Conservation (phyloP, 2,888 invertebrate genomes). For the Hyles lineata region DNA sequence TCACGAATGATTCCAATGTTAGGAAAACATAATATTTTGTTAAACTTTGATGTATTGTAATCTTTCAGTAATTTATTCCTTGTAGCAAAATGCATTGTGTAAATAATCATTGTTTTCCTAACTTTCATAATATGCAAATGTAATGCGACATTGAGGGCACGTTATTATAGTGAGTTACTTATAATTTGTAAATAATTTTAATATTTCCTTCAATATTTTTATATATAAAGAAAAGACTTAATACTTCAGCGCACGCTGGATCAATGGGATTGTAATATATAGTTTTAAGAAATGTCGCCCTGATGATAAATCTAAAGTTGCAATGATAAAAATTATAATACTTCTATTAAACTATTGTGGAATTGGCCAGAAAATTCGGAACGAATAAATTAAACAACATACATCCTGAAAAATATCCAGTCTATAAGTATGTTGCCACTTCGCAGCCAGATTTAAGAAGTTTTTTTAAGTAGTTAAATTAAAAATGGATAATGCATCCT, state of each 20-base stretch:
- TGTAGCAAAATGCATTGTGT: neutral
- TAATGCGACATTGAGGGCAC: neutral
- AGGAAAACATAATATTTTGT: too few relatives aligned
- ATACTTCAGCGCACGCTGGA: neutral
- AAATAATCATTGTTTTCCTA: neutral
- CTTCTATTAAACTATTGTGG: too few relatives aligned
- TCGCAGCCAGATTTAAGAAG: too few relatives aligned
- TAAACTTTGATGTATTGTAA: neutral
- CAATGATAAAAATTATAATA: neutral
- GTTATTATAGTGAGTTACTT: neutral
- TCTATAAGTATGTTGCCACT: too few relatives aligned
- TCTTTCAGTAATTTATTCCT: neutral
- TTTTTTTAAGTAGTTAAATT: too few relatives aligned
- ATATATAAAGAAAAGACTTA: slow-evolving; percentile 25
- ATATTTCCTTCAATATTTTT: slow-evolving; percentile 17
- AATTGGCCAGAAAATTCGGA: too few relatives aligned
- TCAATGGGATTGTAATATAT: slow-evolving; percentile 10
- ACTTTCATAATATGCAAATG: slow-evolving; percentile 16
- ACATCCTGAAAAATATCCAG: too few relatives aligned
- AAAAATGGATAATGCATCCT: too few relatives aligned
- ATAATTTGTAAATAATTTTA: slow-evolving; percentile 4
- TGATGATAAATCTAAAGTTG: neutral
- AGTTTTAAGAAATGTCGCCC: neutral
- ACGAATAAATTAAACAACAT: too few relatives aligned
- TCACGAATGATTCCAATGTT: too few relatives aligned